Conservation (phyloP, 2,797 vertebrate species). For the Sebastes aleutianus region DNA sequence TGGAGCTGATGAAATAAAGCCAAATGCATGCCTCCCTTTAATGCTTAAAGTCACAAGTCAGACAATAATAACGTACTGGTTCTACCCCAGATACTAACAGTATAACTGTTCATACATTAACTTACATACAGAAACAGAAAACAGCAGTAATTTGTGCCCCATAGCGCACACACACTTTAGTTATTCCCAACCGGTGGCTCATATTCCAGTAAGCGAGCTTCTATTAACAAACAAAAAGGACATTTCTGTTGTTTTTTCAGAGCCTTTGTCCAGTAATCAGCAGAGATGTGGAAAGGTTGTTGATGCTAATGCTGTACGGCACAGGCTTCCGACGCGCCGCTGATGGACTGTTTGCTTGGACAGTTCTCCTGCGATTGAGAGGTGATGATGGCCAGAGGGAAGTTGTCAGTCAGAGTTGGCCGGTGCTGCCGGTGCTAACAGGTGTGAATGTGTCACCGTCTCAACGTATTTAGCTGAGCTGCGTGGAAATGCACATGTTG, state of each 20-base stretch:
- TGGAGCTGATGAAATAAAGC: background rate
- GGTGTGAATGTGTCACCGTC: constrained; percentile 71
- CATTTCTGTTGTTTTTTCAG: constrained; percentile 39
- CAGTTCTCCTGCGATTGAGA: constrained; percentile 65
- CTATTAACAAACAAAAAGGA: constrained; percentile 51
- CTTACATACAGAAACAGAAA: background rate
- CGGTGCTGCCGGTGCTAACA: constrained; percentile 64
- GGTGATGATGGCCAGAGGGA: constrained; percentile 72
- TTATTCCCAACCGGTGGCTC: constrained; percentile 27
- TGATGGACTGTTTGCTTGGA: constrained; percentile 81
- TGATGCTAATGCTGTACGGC: constrained; percentile 55
- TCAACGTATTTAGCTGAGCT: constrained; percentile 25
- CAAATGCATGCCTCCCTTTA: background rate
- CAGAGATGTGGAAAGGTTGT: constrained; percentile 55
- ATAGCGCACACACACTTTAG: background rate
- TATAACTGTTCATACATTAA: background rate
- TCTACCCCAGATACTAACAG: background rate
- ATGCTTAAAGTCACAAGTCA: background rate
- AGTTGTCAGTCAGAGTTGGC: constrained; percentile 69
- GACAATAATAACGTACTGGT: background rate
- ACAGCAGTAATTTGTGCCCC: constrained; percentile 9
- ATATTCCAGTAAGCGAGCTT: constrained; percentile 47
- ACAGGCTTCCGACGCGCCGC: constrained; percentile 52
- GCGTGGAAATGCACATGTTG: constrained; percentile 60
- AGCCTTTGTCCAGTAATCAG: constrained; percentile 51